Conservation (phyloP, 2,113 vertebrate genomes). For the Pardalotus punctatus region DNA sequence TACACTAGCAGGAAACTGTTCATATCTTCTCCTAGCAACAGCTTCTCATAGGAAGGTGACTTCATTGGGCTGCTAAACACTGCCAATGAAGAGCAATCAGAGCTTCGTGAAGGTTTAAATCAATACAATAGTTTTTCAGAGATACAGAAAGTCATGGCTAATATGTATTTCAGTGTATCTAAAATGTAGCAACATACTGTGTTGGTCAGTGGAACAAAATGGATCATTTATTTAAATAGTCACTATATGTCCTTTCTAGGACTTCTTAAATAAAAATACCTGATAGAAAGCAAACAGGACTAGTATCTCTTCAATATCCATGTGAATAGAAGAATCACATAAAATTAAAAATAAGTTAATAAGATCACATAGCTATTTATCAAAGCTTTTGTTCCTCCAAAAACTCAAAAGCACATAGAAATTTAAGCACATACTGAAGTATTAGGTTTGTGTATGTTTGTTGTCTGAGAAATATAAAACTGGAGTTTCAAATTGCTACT, state of each 20-base stretch:
- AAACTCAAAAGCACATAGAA: neutral
- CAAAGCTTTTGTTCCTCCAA: neutral
- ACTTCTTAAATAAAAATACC: neutral
- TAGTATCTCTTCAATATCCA: neutral
- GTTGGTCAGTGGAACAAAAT: neutral
- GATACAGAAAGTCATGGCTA: neutral
- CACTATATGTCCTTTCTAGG: neutral
- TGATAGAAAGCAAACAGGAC: neutral
- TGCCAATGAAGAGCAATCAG: neutral
- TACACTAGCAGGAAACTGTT: neutral
- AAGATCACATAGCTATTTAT: neutral
- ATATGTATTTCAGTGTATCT: neutral
- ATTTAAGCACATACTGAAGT: neutral
- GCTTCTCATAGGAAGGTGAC: neutral
- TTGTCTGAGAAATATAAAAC: neutral
- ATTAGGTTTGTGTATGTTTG: neutral
- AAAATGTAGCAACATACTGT: neutral
- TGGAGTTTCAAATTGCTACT: neutral
- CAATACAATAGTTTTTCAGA: neutral
- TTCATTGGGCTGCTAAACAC: neutral
- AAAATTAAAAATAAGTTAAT: neutral
- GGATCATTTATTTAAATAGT: neutral
- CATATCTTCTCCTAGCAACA: neutral
- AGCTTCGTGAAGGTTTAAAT: constrained; percentile 14
- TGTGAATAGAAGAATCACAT: neutral